Conservation (phyloP, 2,797 vertebrate genomes). For the Girardinus metallicus region DNA sequence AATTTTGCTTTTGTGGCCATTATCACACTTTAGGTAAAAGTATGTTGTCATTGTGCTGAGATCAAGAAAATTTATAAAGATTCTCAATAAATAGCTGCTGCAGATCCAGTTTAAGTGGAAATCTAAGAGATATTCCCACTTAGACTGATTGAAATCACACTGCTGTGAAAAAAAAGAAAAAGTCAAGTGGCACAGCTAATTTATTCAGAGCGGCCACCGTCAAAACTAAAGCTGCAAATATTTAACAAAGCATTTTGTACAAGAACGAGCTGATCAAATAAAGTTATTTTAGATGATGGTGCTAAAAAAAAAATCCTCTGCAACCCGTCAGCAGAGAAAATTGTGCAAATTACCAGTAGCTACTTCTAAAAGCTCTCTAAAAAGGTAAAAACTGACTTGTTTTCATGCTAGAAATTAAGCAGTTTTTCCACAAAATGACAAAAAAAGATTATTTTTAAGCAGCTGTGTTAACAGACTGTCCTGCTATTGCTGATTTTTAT, state of each 20-base stretch:
- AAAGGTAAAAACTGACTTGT: background rate
- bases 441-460: background rate
- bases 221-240: slow-evolving; percentile 1
- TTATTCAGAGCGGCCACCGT: background rate
- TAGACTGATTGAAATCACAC: background rate
- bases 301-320: background rate
- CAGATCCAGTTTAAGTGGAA: no score
- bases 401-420: background rate
- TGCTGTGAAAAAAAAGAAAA: background rate
- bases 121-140: background rate
- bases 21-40: background rate
- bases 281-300: background rate
- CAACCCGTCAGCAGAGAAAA: background rate
- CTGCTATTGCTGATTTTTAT: background rate
- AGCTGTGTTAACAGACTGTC: background rate
- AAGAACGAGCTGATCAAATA: background rate
- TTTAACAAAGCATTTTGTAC: background rate
- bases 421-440: background rate
- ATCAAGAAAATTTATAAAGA: background rate
- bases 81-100: background rate
- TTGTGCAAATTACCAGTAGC: background rate
- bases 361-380: background rate
- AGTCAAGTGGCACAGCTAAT: background rate
- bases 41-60: background rate
- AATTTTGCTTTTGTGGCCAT: background rate